A percentile compares a stretch with the other conserved stretches of the same genome.
phyloP scores from a whole-genome alignment of 2,888 invertebrate species.

The Dolomedes plantarius region DNA sequence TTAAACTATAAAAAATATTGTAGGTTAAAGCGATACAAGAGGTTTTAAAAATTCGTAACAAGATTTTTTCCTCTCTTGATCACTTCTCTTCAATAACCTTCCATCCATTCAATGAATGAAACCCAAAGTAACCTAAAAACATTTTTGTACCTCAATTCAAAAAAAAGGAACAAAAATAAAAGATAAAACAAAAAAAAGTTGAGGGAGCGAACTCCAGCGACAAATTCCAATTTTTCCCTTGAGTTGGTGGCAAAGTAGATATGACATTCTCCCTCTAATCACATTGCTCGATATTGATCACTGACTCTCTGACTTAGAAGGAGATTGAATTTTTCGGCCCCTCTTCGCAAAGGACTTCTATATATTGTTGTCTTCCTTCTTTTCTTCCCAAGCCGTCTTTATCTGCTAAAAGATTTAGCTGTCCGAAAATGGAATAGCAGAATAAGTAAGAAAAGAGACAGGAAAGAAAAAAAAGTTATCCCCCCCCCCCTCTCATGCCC shows the following conservation, averaged over 20 bases:
- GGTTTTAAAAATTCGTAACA: no score
- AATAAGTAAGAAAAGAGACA: slow-evolving; percentile 47
- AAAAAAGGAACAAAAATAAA: no score
- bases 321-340: slow-evolving; percentile 68
- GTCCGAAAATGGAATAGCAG: slow-evolving; percentile 66
- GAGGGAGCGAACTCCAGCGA: slow-evolving; percentile 52
- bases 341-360: slow-evolving; percentile 25
- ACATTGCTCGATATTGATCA: slow-evolving; percentile 69
- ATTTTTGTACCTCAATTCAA: not conserved
- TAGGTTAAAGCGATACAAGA: no score
- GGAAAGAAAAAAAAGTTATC: slow-evolving; percentile 15
- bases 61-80: no score
- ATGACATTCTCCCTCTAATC: slow-evolving; percentile 70
- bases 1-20: no score
- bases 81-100: no score
- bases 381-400: slow-evolving; percentile 34
- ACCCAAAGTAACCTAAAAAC: not conserved
- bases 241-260: slow-evolving; percentile 71
- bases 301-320: slow-evolving; percentile 65
- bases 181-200: not conserved
- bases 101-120: no score
- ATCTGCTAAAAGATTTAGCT: slow-evolving; percentile 69
- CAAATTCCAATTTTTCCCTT: slow-evolving; percentile 69
- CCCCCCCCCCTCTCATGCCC: slow-evolving; percentile 10
- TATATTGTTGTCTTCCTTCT: slow-evolving; percentile 27